Evolutionary conservation across 2,888 invertebrate genomes (phyloP), one percentile per base, ranked within the genome.

Genomic region (Morinoia aosen): DNA sequence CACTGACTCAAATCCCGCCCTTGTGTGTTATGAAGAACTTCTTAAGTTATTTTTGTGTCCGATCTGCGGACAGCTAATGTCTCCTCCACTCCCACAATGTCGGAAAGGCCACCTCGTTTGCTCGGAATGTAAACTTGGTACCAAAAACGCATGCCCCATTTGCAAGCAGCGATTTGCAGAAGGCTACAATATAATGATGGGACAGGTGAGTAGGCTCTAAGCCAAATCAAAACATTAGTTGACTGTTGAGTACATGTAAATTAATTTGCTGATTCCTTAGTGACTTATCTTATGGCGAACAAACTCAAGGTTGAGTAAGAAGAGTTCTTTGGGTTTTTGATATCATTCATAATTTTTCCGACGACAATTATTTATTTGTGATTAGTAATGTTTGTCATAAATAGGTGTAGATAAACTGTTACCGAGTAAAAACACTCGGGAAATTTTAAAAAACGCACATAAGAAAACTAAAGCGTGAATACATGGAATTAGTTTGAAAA

Each of bases 91-190:
- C 48, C 95, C 96, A 56, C 97, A 97, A 96, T 97, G 97, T 95
- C 93, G 96, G 33, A 97, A 97, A 95, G 97, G 97, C 7, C 97
- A 97, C 94, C 94, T 97, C 40, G 95, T 97, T 8, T 97, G 97
- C 94, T 95, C 95, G 33, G 88, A 96, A 88, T 97, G 97, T 91
- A 96, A 96, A 76, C 88, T 95, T 56, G 64, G 88, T n/a, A 95
- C 96, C 58, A 96, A 96, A 91, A 96, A 96, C 88, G 95, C 96
- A 88, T 97, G 97, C 88, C 96, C 96, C 58, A 94, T 95, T 11
- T 97, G 97, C 95, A 97, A 96, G 95, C 97, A 97, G 95, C 95
- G 96, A 88, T 96, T 96, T 91, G 95, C 96, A 33, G 96, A 97
- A 5, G 96, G 95, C 91, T 96, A 96, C 95, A 97, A 97, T 96